These are phyloP conservation scores for Camponotus fellah DNA, from an alignment of 2,888 invertebrate genomes.

Conservation along the genomic window DNA sequence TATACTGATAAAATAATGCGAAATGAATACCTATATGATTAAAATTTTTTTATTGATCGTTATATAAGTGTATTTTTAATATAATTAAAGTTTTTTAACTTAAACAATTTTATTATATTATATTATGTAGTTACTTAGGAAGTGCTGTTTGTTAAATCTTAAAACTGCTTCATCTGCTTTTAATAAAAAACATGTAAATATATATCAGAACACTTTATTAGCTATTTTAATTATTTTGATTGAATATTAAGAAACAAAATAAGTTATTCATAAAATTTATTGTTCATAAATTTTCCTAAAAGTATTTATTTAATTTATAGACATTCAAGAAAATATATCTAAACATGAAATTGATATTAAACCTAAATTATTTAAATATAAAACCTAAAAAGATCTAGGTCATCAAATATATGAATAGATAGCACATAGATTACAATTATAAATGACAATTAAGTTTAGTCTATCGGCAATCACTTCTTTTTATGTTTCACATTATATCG, in stretches of 20 bases:
- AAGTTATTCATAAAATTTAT: no score
- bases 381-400: neutral
- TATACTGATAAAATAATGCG: neutral
- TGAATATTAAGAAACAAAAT: no score
- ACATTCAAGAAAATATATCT: no score
- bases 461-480: neutral
- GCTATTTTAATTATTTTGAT: no score
- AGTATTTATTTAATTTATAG: no score
- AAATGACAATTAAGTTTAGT: neutral
- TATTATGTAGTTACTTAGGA: slow-evolving; percentile 15
- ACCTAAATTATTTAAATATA: neutral
- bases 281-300: neutral
- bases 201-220: neutral
- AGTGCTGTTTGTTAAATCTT: slow-evolving; percentile 40
- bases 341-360: neutral
- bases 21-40: neutral
- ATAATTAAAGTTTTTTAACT: slow-evolving; percentile 3
- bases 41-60: neutral
- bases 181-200: slow-evolving; percentile 22
- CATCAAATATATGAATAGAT: neutral
- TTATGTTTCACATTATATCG: neutral
- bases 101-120: slow-evolving; percentile 10
- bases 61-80: neutral
- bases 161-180: slow-evolving; percentile 12
- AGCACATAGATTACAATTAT: neutral